Evolutionary conservation across 2,888 invertebrate genomes (phyloP).

Genomic region (Apocheima hispidaria): DNA sequence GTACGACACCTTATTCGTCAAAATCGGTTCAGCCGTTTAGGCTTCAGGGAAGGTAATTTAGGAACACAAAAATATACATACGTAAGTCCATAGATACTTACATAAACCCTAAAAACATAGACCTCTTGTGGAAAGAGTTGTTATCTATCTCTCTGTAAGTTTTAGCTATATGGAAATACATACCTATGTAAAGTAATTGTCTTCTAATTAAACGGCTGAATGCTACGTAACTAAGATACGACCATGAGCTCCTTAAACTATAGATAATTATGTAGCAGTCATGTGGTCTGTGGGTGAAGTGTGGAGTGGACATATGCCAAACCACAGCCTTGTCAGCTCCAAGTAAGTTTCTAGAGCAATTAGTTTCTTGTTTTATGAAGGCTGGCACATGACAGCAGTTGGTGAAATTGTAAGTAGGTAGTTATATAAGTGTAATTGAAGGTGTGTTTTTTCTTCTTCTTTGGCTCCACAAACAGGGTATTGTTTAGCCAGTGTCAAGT

Average conservation of each 20-base stretch:
- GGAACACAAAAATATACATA: no score
- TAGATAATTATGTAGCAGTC: not conserved
- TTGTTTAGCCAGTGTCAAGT: no score
- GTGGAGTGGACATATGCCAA: conserved; percentile 23
- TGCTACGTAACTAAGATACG: not conserved
- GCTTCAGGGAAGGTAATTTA: no score
- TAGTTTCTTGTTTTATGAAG: conserved; percentile 25
- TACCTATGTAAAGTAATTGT: no score
- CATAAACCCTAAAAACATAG: no score
- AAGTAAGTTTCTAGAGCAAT: conserved; percentile 25
- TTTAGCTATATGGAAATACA: not conserved
- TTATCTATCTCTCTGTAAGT: not conserved
- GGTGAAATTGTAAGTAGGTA: not conserved
- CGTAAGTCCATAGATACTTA: no score
- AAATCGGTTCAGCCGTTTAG: no score
- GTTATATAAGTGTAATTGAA: not conserved
- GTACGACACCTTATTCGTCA: no score
- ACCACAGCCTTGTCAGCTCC: conserved; percentile 19
- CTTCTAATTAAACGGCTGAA: not conserved
- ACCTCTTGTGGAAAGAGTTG: no score
- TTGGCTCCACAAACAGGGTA: no score
- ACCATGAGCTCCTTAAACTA: not conserved
- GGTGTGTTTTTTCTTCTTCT: no score
- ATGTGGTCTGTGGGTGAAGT: not conserved
- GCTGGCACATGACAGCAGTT: not conserved